Percentiles rank a stretch among this genome's conserved stretches.
Evolutionary conservation across 2,113 vertebrate genomes (phyloP).

Genomic region (Neotragus moschatus): DNA sequence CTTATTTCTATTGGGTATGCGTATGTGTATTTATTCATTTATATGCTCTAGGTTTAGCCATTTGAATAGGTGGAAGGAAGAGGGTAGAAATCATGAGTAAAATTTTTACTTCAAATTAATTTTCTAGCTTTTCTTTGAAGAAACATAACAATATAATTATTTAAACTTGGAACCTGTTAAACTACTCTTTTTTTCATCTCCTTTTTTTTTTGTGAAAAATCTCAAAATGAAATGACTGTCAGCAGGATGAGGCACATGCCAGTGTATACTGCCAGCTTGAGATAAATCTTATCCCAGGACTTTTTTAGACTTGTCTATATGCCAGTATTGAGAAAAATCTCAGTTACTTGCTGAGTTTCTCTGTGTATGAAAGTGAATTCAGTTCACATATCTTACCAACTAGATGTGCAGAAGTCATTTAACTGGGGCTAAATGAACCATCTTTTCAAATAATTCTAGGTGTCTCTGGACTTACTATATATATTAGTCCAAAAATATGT

Average conservation of each 20-base stretch:
- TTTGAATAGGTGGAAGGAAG: background rate
- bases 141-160: conserved; percentile 34
- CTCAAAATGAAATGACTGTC: conserved; percentile 77
- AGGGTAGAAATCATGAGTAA: background rate
- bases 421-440: background rate
- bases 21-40: background rate
- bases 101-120: background rate
- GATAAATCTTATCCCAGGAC: conserved; percentile 40
- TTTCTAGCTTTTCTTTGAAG: background rate
- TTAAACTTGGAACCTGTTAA: conserved; percentile 53
- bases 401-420: background rate
- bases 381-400: conserved; percentile 11
- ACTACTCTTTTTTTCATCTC: background rate
- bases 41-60: background rate
- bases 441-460: conserved; percentile 12
- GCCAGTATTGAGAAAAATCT: conserved; percentile 60
- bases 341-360: conserved; percentile 49
- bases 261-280: conserved; percentile 63
- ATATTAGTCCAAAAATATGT: background rate
- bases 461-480: background rate
- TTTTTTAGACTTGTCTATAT: conserved; percentile 63
- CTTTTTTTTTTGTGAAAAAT: conserved; percentile 18
- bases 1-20: background rate
- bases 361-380: conserved; percentile 35
- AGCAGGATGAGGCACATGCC: conserved; percentile 75